Evolutionary conservation across 2,113 vertebrate species (phyloP), one percentile per base, ranked within the genome.

Genomic region (Aleadryas rufinucha): DNA sequence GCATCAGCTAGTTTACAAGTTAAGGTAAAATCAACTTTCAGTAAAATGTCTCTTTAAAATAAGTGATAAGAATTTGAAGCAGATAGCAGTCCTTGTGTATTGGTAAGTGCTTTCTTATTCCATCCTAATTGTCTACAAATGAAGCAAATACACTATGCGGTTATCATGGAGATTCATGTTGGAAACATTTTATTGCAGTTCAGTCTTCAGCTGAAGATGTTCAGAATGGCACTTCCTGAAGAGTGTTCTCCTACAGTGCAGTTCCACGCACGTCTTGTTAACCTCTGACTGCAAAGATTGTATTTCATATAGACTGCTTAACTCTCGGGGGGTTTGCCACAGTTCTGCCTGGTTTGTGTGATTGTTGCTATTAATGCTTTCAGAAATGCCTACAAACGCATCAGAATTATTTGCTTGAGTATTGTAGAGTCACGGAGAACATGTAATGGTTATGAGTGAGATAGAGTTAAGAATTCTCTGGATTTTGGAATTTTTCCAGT

Each of bases 1-100:
- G 98, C 98, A 60, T 99, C 99, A 42, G 99, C 99, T 89, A 98
- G 98, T 97, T 98, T 99, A 93, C 99, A 99, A 97, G 98, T 99
- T 65, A 99, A 99, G 99, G 99, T 99, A 98, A 98, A 98, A 76
- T 35, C 69, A 74, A 74, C 80, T 97, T 97, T 89, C 42, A 96
- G 78, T 97, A 92, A 95, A 96, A 97, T 87, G 44, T 96, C 33
- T 95, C 65, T 96, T 90, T 84, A 72, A 87, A 95, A 42, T 86
- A 79, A 90, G 22, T 52, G 75, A 56, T 86, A 93, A 95, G 87
- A 90, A 88, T 87, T 84, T 76, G 50, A 91, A 88, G n/a, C 45
- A 78, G 41, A 37, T 49, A 84, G n/a, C 68, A 45, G 20, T 84
- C 37, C 49, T 74, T 93, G 68, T 88, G 22, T 81, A 21, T 44